Conservation (phyloP, 2,888 invertebrate genomes). For the Drosophila mettleri region DNA sequence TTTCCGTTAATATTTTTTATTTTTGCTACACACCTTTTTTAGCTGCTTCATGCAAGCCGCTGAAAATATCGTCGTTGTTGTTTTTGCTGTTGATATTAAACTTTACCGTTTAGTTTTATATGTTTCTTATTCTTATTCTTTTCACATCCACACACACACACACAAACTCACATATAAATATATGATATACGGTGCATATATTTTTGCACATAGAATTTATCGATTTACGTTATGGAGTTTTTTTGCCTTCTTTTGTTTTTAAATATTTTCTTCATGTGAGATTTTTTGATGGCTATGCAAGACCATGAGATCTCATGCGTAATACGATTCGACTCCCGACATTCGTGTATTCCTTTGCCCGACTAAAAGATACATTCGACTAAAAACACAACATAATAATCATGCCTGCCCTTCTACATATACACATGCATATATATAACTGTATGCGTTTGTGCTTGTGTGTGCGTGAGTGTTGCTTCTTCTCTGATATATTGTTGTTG, state of each 20-base stretch:
- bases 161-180: constrained; percentile 20
- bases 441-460: constrained; percentile 27
- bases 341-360: constrained; percentile 78
- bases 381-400: constrained; percentile 74
- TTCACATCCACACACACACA: constrained; percentile 20
- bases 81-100: constrained; percentile 27
- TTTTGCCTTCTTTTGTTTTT: not conserved
- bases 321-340: constrained; percentile 57
- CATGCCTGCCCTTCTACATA: constrained; percentile 46
- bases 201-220: constrained; percentile 46
- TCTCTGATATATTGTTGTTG: constrained; percentile 16
- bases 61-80: constrained; percentile 40
- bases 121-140: constrained; percentile 13
- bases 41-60: constrained; percentile 77
- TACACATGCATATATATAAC: not conserved
- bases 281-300: constrained; percentile 42
- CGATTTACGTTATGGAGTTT: constrained; percentile 41
- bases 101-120: constrained; percentile 32
- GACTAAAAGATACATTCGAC: constrained; percentile 80
- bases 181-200: constrained; percentile 24
- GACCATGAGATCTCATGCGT: constrained; percentile 57
- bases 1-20: constrained; percentile 3
- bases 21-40: constrained; percentile 72
- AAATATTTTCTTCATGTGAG: constrained; percentile 41
- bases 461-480: constrained; percentile 47